phyloP scores from a whole-genome alignment of 2,888 invertebrate genomes.

The Drosophila ustulata region DNA sequence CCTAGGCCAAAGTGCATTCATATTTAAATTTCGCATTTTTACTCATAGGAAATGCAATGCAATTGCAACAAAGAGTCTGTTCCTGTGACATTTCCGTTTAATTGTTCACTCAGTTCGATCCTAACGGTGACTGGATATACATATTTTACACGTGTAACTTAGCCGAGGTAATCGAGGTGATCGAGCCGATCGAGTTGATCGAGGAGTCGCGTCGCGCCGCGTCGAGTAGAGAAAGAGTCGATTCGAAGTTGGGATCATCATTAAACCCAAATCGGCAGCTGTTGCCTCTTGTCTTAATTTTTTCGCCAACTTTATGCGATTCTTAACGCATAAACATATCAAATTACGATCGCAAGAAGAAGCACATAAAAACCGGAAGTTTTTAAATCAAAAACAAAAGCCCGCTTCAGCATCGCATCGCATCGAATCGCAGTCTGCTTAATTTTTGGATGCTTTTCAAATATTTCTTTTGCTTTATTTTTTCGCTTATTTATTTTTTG shows the following conservation, averaged over 20 bases:
- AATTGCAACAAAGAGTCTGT: slow-evolving; percentile 60
- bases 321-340: slow-evolving; percentile 74
- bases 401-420: slow-evolving; percentile 26
- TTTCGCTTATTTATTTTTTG: slow-evolving; percentile 3
- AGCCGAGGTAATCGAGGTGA: background rate
- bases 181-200: background rate
- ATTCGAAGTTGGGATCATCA: slow-evolving; percentile 10
- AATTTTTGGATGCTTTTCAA: slow-evolving; percentile 18
- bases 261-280: slow-evolving; percentile 48
- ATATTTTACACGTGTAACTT: slow-evolving; percentile 32
- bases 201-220: background rate
- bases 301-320: slow-evolving; percentile 56
- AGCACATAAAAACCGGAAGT: slow-evolving; percentile 64
- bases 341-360: slow-evolving; percentile 63
- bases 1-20: slow-evolving; percentile 61
- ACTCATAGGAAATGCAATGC: slow-evolving; percentile 6
- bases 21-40: slow-evolving; percentile 49
- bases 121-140: slow-evolving; percentile 27
- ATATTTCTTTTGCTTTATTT: slow-evolving; percentile 9
- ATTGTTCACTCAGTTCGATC: slow-evolving; percentile 45
- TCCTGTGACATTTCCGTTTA: slow-evolving; percentile 72
- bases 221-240: slow-evolving; percentile 3
- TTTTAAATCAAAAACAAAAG: slow-evolving; percentile 63
- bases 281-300: slow-evolving; percentile 40
- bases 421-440: slow-evolving; percentile 19